phyloP scores from a whole-genome alignment of 1,140 invertebrate genomes.

The Harlomillsia oculata region DNA sequence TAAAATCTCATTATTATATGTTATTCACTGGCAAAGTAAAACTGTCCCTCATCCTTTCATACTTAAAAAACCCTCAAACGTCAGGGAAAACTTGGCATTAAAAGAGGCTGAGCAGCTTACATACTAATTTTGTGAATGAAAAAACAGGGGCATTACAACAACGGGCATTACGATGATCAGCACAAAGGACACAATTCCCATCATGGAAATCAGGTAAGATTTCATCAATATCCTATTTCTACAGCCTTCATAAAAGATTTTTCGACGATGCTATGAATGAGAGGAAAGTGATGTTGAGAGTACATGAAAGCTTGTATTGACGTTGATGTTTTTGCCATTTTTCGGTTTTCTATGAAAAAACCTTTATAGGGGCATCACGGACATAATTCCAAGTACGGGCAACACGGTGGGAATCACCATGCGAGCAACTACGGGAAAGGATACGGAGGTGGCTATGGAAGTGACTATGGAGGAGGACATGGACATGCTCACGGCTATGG shows the following conservation, averaged over 20 bases:
- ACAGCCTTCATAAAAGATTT: no score
- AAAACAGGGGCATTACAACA: constrained; percentile 20
- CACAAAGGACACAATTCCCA: constrained; percentile 19
- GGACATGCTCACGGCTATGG: background rate
- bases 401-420: constrained; percentile 11
- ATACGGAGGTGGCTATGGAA: background rate
- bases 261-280: no score
- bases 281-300: no score
- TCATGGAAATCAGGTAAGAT: background rate
- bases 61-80: background rate
- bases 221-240: background rate
- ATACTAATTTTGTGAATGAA: no score
- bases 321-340: background rate
- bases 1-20: no score
- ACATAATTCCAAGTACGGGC: constrained; percentile 13
- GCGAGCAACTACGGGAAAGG: background rate
- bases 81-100: no score
- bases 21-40: no score
- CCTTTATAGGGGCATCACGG: constrained; percentile 4
- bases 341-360: background rate
- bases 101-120: no score
- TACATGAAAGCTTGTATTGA: background rate
- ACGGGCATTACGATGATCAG: constrained; percentile 9
- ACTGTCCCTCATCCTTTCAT: background rate
- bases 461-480: background rate